phyloP scores from a whole-genome alignment of 1,140 invertebrate genomes.

The Euwallacea fornicatus region DNA sequence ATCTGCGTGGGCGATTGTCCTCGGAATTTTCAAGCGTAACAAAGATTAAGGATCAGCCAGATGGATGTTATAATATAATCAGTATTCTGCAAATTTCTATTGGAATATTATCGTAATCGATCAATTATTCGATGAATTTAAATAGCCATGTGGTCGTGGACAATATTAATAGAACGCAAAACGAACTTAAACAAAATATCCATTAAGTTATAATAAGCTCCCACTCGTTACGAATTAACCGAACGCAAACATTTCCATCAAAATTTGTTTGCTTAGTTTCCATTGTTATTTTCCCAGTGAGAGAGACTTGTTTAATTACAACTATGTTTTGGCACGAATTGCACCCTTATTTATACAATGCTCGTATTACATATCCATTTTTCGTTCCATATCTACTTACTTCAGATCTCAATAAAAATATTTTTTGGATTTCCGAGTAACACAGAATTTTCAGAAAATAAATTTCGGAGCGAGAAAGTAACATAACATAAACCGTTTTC shows the following conservation, averaged over 20 bases:
- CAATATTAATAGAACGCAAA: conserved; percentile 1
- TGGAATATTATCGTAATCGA: no score
- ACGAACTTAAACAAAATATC: conserved; percentile 7
- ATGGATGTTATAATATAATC: no score
- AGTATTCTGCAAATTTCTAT: no score
- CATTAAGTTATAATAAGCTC: conserved; percentile 9
- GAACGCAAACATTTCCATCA: conserved; percentile 10
- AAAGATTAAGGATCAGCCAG: neutral
- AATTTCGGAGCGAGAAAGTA: no score
- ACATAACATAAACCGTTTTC: no score
- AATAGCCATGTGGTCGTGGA: no score
- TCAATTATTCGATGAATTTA: no score
- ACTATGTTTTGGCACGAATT: conserved; percentile 4
- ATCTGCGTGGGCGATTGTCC: conserved; percentile 9
- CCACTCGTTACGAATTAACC: conserved; percentile 6
- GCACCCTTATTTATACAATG: neutral
- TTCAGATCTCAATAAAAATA: no score
- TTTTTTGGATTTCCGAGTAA: no score
- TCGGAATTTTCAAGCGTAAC: conserved; percentile 4
- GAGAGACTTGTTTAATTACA: neutral
- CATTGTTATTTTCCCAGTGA: conserved; percentile 14
- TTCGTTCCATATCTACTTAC: no score
- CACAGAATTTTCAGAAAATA: no score
- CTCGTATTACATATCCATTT: no score
- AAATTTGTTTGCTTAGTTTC: conserved; percentile 7